These are phyloP conservation scores for Drosophila nebulosa DNA, from an alignment of 1,140 invertebrate species.

Conservation along the genomic window DNA sequence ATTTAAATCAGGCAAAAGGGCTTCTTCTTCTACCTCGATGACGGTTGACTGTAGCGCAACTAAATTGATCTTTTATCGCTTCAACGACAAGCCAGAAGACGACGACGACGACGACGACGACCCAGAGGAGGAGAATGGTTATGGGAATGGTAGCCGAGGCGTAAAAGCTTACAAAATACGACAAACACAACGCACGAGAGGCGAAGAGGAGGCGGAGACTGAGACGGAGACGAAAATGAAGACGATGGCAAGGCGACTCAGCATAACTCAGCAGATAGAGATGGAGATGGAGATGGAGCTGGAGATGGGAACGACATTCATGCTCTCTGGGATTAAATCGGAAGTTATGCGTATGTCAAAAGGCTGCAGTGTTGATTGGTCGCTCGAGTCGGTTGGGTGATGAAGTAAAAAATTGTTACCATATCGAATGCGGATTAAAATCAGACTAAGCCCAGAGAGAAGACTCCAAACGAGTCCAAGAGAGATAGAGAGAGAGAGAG, in stretches of 20 bases:
- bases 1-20: constrained; percentile 64
- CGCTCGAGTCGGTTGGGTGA: constrained; percentile 37
- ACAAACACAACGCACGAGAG: constrained; percentile 56
- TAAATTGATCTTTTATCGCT: constrained; percentile 80
- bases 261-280: constrained; percentile 62
- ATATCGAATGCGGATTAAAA: constrained; percentile 79
- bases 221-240: too few relatives aligned
- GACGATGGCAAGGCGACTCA: not conserved
- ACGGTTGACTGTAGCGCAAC: constrained; percentile 60
- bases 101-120: constrained; percentile 39
- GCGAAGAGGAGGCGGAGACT: not conserved
- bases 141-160: constrained; percentile 61
- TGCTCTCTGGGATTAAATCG: constrained; percentile 75
- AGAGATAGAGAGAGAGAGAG: too few relatives aligned
- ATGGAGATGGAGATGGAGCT: too few relatives aligned
- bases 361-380: constrained; percentile 32
- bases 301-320: constrained; percentile 56
- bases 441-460: constrained; percentile 57
- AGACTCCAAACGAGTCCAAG: not conserved
- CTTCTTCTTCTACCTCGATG: not conserved
- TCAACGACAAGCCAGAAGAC: constrained; percentile 46
- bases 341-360: constrained; percentile 76
- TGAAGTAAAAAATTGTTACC: constrained; percentile 74
- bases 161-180: constrained; percentile 78
- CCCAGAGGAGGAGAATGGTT: not conserved